These are phyloP conservation scores for Sarcoramphus papa DNA, from an alignment of 2,797 vertebrate species.

Conservation along the genomic window DNA sequence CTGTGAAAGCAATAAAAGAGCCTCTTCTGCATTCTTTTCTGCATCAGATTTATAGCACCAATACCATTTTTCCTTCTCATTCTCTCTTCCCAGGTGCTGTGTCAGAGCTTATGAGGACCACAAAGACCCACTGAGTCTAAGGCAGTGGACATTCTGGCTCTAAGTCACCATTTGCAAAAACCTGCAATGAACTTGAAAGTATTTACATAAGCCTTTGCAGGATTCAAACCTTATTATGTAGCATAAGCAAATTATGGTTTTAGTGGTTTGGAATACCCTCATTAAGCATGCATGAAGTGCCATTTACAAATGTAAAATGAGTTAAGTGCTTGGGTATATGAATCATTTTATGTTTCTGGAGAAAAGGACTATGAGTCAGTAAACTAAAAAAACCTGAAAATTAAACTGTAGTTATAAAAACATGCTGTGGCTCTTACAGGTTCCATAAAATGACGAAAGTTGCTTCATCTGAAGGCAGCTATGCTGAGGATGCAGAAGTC, in stretches of 20 bases:
- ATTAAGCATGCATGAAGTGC: conserved; percentile 25
- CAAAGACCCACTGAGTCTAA: not conserved
- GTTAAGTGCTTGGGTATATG: conserved; percentile 31
- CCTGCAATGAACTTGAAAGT: not conserved
- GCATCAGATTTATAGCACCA: conserved; percentile 5
- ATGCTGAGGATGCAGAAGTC: not conserved
- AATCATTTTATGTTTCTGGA: conserved; percentile 43
- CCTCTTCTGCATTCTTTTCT: conserved; percentile 8
- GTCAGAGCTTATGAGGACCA: not conserved
- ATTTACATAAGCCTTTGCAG: not conserved
- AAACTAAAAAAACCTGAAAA: not conserved
- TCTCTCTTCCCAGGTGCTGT: not conserved
- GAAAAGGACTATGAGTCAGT: conserved; percentile 30
- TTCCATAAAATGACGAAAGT: not conserved
- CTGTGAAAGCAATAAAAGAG: conserved; percentile 13
- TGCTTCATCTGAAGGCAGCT: not conserved
- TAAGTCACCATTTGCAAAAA: not conserved
- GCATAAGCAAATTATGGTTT: conserved; percentile 21
- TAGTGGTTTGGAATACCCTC: conserved; percentile 7
- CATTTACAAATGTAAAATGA: conserved; percentile 39
- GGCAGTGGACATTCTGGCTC: not conserved
- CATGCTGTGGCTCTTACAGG: not conserved
- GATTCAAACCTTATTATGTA: not conserved
- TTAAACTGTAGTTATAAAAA: not conserved
- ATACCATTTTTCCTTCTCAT: not conserved